Conservation (phyloP, 2,113 vertebrate species). For the Corythornis madagascariensis region DNA sequence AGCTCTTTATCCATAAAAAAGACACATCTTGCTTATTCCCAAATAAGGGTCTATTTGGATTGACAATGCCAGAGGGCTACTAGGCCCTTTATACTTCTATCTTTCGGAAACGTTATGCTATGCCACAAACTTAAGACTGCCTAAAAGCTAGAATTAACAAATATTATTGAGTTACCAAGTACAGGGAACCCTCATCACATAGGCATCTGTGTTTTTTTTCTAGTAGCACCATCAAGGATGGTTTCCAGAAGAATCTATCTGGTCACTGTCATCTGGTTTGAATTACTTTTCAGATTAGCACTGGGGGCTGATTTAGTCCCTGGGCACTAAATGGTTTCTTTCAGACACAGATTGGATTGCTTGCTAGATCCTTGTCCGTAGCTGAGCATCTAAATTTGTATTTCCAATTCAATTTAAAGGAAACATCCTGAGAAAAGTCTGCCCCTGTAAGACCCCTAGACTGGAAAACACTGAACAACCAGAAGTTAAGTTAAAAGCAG, state of each 20-base stretch:
- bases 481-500: slow-evolving; percentile 15
- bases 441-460: background rate
- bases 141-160: background rate
- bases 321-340: background rate
- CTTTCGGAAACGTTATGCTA: background rate
- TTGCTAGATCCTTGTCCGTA: background rate
- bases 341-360: background rate
- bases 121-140: background rate
- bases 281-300: background rate
- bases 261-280: slow-evolving; percentile 24
- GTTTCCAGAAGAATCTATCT: slow-evolving; percentile 14
- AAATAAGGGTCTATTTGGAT: background rate
- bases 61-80: background rate
- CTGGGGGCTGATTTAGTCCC: background rate
- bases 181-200: background rate
- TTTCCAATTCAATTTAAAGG: background rate
- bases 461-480: background rate
- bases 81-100: background rate
- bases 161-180: background rate
- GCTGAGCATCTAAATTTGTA: background rate
- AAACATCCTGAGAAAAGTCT: background rate
- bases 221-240: background rate
- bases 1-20: background rate
- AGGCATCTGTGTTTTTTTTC: background rate
- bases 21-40: background rate